phyloP scores from a whole-genome alignment of 23 tunicate genomes.

The Ascidia mentula region DNA sequence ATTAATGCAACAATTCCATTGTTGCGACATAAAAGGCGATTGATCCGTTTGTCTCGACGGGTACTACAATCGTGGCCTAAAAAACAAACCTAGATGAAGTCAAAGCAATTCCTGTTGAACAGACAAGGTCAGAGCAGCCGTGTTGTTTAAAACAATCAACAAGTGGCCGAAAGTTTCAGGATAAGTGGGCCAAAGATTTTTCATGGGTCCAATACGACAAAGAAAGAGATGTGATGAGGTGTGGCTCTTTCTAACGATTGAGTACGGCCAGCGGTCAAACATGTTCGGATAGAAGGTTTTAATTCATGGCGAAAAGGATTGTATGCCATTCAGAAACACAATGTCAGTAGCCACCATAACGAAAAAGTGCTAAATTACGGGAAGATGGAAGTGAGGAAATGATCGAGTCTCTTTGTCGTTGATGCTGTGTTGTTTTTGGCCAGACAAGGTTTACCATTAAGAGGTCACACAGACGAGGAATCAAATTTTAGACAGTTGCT shows the following conservation, averaged over 20 bases:
- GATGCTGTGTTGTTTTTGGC: too few species aligned
- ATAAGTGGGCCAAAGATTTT: not conserved
- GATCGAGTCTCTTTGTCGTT: not conserved
- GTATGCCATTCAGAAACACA: not conserved
- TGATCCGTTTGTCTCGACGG: too few species aligned
- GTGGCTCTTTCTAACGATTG: too few species aligned
- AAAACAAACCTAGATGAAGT: not conserved
- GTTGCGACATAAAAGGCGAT: too few species aligned
- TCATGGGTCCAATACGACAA: not conserved
- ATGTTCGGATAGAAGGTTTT: too few species aligned
- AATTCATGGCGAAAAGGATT: not conserved
- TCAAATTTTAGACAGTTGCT: not conserved
- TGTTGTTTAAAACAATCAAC: not conserved
- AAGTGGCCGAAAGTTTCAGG: conserved; percentile 5
- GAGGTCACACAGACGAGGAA: not conserved
- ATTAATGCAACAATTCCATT: too few species aligned
- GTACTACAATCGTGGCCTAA: too few species aligned
- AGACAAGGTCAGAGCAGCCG: not conserved
- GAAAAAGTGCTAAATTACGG: not conserved
- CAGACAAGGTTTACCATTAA: not conserved
- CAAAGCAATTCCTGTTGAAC: not conserved
- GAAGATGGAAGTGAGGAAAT: not conserved
- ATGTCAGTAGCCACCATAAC: not conserved
- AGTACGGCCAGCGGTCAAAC: not conserved
- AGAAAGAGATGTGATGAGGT: not conserved